Percentiles rank a stretch among this genome's conserved stretches.
These are phyloP conservation scores for Etheostoma perlongum DNA, from an alignment of 2,797 vertebrate genomes.

Conservation along the genomic window DNA sequence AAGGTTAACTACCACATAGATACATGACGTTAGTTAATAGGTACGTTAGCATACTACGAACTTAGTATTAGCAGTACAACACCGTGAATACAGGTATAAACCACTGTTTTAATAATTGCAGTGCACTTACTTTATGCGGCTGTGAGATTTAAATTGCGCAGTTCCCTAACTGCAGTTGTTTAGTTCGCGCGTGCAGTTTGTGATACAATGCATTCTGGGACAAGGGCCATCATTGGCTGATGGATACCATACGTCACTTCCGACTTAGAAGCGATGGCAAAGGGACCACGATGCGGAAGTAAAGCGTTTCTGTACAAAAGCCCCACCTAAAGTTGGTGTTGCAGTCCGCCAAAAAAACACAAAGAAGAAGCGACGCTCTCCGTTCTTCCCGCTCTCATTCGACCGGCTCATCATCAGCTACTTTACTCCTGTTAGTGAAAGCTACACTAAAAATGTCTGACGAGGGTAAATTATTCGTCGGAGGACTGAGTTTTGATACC, in stretches of 20 bases:
- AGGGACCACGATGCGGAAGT: neutral
- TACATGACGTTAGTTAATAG: neutral
- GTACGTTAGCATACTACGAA: neutral
- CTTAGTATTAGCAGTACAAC: neutral
- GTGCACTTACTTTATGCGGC: conserved; percentile 50
- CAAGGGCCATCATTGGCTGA: conserved; percentile 35
- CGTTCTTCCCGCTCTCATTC: no score
- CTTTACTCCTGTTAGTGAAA: no score
- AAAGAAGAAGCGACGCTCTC: no score
- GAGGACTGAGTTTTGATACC: conserved; percentile 96
- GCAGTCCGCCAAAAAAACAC: no score
- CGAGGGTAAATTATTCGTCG: conserved; percentile 96
- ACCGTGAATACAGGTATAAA: fast-evolving
- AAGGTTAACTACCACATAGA: neutral
- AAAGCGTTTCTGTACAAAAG: no score
- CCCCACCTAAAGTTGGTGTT: no score
- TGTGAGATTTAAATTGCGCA: conserved; percentile 10
- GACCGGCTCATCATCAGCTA: no score
- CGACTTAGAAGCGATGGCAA: neutral
- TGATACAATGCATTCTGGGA: conserved; percentile 65
- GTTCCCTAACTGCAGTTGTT: neutral
- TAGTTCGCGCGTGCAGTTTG: conserved; percentile 72
- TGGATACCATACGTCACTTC: conserved; percentile 38
- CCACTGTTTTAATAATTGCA: fast-evolving
- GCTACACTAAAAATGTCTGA: conserved; percentile 85